Evolutionary conservation across 2,113 vertebrate species (phyloP).

Genomic region (Thamnophis sirtalis): DNA sequence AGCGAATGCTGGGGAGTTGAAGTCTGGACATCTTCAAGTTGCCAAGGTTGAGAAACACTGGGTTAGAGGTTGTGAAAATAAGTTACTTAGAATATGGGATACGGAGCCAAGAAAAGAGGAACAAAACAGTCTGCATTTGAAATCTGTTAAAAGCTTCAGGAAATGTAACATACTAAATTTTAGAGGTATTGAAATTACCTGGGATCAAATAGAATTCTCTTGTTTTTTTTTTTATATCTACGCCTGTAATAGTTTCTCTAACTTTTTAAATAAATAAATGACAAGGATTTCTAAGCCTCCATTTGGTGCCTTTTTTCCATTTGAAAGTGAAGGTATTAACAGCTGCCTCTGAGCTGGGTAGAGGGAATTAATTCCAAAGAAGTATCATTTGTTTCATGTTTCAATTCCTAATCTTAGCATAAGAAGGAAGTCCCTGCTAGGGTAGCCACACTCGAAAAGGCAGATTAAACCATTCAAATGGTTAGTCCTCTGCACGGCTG

Average conservation of each 20-base stretch:
- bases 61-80: background rate
- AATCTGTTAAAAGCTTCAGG: background rate
- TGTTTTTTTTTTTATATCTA: too few species aligned
- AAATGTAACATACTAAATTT: background rate
- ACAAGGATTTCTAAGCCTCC: background rate
- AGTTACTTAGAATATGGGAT: background rate
- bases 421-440: conserved; percentile 21
- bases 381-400: conserved; percentile 45
- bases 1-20: too few species aligned
- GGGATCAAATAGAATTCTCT: background rate
- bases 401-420: background rate
- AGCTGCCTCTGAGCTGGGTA: background rate
- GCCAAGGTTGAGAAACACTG: too few species aligned
- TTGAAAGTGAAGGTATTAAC: background rate
- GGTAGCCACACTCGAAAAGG: background rate
- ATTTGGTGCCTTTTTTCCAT: background rate
- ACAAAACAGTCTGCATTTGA: background rate
- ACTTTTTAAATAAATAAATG: background rate
- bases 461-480: background rate
- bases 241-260: background rate
- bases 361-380: background rate
- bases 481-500: rapidly evolving
- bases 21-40: too few species aligned
- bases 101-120: background rate
- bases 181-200: background rate